Conservation (phyloP, 2,113 vertebrate species). For the Phalacrocorax brasilianus region DNA sequence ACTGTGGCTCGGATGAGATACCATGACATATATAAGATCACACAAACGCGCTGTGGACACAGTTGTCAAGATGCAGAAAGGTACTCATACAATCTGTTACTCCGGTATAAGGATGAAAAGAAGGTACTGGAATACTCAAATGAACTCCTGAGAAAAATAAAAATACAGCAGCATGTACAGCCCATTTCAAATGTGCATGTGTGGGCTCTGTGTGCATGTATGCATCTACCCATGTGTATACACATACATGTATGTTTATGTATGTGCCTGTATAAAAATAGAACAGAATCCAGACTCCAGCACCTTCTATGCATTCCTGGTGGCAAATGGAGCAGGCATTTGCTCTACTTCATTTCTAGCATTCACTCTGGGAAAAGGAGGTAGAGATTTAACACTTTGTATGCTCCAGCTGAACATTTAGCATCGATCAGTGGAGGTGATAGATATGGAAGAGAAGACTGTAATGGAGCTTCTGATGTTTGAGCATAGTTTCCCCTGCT, state of each 20-base stretch:
- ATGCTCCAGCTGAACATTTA: not conserved
- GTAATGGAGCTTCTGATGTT: not conserved
- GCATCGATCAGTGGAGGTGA: not conserved
- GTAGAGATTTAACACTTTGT: not conserved
- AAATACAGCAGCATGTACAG: not conserved
- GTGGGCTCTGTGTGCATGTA: not conserved
- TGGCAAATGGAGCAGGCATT: not conserved
- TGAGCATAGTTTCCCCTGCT: not conserved
- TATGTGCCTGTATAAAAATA: not conserved
- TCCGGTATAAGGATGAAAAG: not conserved
- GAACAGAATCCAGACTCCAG: not conserved
- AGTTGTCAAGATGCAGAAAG: not conserved
- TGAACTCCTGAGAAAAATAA: not conserved
- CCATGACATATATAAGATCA: not conserved
- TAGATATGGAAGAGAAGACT: not conserved
- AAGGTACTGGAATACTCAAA: not conserved
- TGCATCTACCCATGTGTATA: not conserved
- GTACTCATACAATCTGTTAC: not conserved
- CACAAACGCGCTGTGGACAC: not conserved
- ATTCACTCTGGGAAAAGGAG: not conserved
- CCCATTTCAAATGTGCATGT: not conserved
- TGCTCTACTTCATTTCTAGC: not conserved
- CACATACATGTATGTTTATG: not conserved
- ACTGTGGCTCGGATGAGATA: not conserved
- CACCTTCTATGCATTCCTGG: not conserved